Base-by-base conservation (phyloP, 2,797 vertebrate genomes). In the Epinephelus awoara region DNA sequence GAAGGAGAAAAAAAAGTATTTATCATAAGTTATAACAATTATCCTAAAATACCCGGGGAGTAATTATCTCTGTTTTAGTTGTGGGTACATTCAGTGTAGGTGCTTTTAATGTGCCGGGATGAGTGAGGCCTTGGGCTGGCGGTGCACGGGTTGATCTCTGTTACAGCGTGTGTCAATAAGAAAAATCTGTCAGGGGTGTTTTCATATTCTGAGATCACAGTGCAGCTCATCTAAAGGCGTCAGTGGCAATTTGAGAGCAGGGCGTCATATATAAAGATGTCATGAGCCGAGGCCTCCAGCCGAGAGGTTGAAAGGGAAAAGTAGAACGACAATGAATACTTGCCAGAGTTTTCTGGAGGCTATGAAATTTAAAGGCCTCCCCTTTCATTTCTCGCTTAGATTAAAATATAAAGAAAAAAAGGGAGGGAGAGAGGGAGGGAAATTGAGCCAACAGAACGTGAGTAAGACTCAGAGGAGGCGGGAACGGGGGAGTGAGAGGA, bases 251-350 rank as follows among this genome's bases (percentile, higher is more conserved):
- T 96, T 95, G 94, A 96, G 96, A 96, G 89, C 93, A 94, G 95
- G 95, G 87, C 89, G 91, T 96, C 95, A 89, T 96, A 94, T 95
- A 95, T 96, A 96, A 96, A 96, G 95, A 96, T 95, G 95, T 96
- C 96, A 95, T 87, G 86, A 86, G 87, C 82, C 86, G 86, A 91
- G 56, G 88, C 94, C 95, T 96, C 96, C 96, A 94, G 95, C 92
- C 55, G 96, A 90, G 96, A 95, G 91, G 92, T 89, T 95, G 95
- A 96, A 95, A 96, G 94, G 92, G 84, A 93, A 93, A 93, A 94
- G 91, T 80, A 67, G 85, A 92, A 85, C 91, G 56, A 93, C 87
- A 86, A 93, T 94, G 96, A 97, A 95, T 94, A 95, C 94, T 90
- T 94, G 93, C 90, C 90, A 82, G 91, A 94, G 92, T 95, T 97